Base-by-base conservation (phyloP, 64 coral and sea anemone genomes). In the Orbicella faveolata region DNA sequence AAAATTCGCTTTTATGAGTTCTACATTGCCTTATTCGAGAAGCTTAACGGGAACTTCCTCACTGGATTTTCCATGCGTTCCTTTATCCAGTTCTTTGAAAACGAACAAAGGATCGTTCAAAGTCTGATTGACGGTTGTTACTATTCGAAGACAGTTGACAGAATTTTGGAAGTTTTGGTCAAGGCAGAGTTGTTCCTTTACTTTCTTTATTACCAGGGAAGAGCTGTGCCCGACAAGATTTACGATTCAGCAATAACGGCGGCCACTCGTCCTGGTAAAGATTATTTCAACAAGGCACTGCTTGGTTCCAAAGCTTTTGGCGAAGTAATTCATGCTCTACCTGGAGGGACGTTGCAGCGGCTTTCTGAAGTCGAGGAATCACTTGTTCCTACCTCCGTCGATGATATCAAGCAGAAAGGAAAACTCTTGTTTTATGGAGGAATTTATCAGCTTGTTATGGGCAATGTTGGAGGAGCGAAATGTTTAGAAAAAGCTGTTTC, bases 181-280 rank as follows among this genome's bases (percentile, higher is more conserved):
- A 81, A 62, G 35, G 79, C 55, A 62, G 54, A 81, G 25, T 3
- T 81, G 54, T 81, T 62, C 63, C 55, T 81, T 4, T n/a, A 17
- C 79, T 81, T 55, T 55, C 52, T 81, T 61, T 81, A 63, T 25
- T 63, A 33, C 55, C 13, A 1, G 1, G 33, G 20, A 8, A 25
- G 10, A 19, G 30, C n/a, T 61, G 7, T 35, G 26, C 63, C 63
- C 63, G 57, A 63, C 26, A 26, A 16, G 1, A 81, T 81, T 18
- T 81, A 81, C 57, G 79, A 81, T 20, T 63, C 54, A 61, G 79
- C 79, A 34, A 63, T 81, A 62, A 81, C 59, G 79, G 54, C 79
- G 63, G 79, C 79, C 79, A 81, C 1, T 81, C n/a, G 5, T 63
- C 16, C 15, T 61, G 33, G 57, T 3, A 57, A 34, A 6, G 15